Evolutionary conservation across 2,113 vertebrate species (phyloP), one percentile per base, ranked within the genome.

Genomic region (Lipophrys pholis): DNA sequence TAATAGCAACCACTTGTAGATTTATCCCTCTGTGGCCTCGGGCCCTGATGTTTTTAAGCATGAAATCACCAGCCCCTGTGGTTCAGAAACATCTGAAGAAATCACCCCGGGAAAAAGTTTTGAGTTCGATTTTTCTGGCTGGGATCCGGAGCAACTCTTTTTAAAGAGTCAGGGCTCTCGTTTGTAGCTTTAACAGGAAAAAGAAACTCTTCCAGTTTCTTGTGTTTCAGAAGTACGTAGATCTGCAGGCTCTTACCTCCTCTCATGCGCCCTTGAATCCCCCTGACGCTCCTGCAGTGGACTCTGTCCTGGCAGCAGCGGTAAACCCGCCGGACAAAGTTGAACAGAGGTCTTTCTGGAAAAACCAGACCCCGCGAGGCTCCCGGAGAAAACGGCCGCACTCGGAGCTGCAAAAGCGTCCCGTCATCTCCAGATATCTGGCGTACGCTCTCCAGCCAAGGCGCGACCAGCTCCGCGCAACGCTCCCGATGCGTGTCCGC

Each of bases 271-370:
- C 94, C 92, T 69, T 94, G 94, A 10, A 95, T 91, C 10, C 94
- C 94, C 43, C 88, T 94, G 1, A 95, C 85, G 41, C 74, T 83
- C 54, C 62, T 82, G 75, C 94, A 95, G 51, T 35, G 69, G 1
- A 81, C 50, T 14, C 93, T 86, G 51, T 81, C 66, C 65, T 91
- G 92, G 88, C 94, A 95, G 89, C 94, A 95, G 6, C 77, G 90
- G 73, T 94, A 95, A 51, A 94, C 85, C 52, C 88, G 77, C 15
- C 92, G 77, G 0, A 94, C 75, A 16, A 93, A 94, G 49, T 64
- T 86, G 68, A 94, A 93, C 0, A 95, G 92, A 6, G 85, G 52
- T n/a, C 86, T 90, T 40, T 90, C 93, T 0, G 94, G 94, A 54
- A 94, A 95, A 5, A 93, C 84, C 3, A 40, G 39, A 12, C 86